A percentile compares a stretch with the other conserved stretches of the same genome.
Evolutionary conservation across 2,797 vertebrate genomes (phyloP).

Genomic region (Enteromius trimaculatus): DNA sequence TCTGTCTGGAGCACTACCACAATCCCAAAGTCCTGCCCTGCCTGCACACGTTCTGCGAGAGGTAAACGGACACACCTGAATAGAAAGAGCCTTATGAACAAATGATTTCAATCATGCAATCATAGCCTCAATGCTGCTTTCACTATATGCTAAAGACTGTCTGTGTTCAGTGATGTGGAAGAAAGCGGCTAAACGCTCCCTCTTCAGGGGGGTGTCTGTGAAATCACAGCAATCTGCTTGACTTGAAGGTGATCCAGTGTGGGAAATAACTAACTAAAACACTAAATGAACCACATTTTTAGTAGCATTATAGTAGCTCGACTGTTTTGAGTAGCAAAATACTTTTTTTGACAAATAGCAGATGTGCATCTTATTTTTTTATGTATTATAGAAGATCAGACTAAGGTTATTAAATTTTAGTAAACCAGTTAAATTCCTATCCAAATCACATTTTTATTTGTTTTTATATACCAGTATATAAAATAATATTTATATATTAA

Average conservation of each 20-base stretch:
- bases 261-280: not conserved
- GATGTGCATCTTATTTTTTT: too few relatives aligned
- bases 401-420: not conserved
- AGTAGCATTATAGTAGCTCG: not conserved
- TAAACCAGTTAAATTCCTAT: not conserved
- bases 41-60: conserved; percentile 95
- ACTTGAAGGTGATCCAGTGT: not conserved
- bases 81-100: not conserved
- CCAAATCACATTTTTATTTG: not conserved
- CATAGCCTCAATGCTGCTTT: not conserved
- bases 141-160: not conserved
- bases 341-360: not conserved
- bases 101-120: not conserved
- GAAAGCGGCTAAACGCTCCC: not conserved
- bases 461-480: not conserved
- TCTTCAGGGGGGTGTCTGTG: not conserved
- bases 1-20: conserved; percentile 92
- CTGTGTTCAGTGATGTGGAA: conserved; percentile 9
- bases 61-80: conserved; percentile 69
- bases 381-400: not conserved
- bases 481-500: not conserved
- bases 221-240: not conserved
- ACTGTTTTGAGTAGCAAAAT: not conserved
- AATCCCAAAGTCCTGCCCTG: conserved; percentile 94
- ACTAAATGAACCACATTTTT: not conserved